phyloP scores from a whole-genome alignment of 2,113 vertebrate genomes.

The Alces alces region DNA sequence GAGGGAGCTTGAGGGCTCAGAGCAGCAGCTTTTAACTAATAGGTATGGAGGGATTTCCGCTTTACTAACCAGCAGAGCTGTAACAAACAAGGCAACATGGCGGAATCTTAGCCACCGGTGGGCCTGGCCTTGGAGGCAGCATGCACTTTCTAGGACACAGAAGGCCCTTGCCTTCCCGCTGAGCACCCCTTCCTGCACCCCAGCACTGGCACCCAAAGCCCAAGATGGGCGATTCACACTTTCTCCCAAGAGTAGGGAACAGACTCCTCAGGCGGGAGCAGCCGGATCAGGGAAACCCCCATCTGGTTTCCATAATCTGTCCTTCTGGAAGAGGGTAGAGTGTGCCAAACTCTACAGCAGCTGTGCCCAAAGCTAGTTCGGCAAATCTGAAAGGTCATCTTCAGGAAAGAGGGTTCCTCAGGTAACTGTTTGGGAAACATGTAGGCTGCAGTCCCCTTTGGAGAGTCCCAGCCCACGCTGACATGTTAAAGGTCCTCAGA shows the following conservation, averaged over 20 bases:
- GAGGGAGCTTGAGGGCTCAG: rapidly evolving
- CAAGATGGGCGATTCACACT: not conserved
- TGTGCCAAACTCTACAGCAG: not conserved
- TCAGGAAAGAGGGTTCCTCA: not conserved
- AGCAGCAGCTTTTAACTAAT: not conserved
- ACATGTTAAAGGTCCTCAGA: not conserved
- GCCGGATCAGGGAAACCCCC: constrained; percentile 46
- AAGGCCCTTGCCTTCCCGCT: not conserved
- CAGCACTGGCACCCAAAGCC: not conserved
- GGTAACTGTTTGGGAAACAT: not conserved
- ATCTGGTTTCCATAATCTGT: constrained; percentile 42
- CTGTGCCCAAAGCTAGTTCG: not conserved
- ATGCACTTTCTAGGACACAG: not conserved
- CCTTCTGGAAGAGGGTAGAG: constrained; percentile 25
- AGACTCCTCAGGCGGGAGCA: not conserved
- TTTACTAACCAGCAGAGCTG: rapidly evolving
- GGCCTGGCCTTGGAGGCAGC: too few relatives aligned
- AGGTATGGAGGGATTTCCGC: rapidly evolving
- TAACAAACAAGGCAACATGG: rapidly evolving
- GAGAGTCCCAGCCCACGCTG: rapidly evolving
- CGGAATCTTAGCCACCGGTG: rapidly evolving
- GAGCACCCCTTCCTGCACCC: not conserved
- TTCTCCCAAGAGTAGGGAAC: not conserved
- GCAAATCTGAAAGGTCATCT: not conserved
- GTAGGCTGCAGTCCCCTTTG: rapidly evolving